Percentiles rank a stretch among this genome's conserved stretches.
Conservation (phyloP, 2,797 vertebrate genomes). For the Lindbergichthys nudifrons region DNA sequence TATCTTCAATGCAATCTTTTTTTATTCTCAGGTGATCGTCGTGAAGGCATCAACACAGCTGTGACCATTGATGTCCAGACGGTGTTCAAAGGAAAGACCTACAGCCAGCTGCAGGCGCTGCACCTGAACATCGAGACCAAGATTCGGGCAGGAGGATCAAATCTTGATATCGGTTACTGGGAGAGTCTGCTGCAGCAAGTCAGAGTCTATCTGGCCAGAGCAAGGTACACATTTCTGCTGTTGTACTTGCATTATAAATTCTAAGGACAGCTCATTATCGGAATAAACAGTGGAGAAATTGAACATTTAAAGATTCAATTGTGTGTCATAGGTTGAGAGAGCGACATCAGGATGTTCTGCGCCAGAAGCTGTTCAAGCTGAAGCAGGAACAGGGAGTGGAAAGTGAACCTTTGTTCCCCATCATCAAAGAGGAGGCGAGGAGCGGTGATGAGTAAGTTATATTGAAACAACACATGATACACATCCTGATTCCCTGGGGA, state of each 20-base stretch:
- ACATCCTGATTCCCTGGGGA: not conserved
- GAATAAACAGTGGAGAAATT: not conserved
- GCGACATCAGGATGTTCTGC: constrained; percentile 95
- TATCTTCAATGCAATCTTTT: not conserved
- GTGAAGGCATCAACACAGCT: constrained; percentile 96
- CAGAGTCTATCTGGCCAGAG: constrained; percentile 95
- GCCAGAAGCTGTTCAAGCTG: constrained; percentile 97
- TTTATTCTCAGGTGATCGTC: constrained; percentile 88
- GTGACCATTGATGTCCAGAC: constrained; percentile 95
- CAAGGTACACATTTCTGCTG: constrained; percentile 83
- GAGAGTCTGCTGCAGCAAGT: constrained; percentile 97
- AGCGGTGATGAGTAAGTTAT: constrained; percentile 80
- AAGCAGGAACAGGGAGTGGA: constrained; percentile 98
- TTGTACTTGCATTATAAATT: not conserved
- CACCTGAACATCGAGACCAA: constrained; percentile 95
- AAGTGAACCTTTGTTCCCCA: constrained; percentile 95
- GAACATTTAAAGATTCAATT: not conserved
- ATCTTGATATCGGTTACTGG: constrained; percentile 98
- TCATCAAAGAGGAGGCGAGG: constrained; percentile 89
- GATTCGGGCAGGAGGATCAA: constrained; percentile 93
- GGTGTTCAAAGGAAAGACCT: constrained; percentile 98
- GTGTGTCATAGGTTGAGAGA: constrained; percentile 88
- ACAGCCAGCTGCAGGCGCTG: constrained; percentile 95
- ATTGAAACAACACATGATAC: not conserved
- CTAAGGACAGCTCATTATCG: not conserved